Conservation (phyloP, 30 jellyfish, hydroid and myxozoan species). For the Catostylus mosaicus region DNA sequence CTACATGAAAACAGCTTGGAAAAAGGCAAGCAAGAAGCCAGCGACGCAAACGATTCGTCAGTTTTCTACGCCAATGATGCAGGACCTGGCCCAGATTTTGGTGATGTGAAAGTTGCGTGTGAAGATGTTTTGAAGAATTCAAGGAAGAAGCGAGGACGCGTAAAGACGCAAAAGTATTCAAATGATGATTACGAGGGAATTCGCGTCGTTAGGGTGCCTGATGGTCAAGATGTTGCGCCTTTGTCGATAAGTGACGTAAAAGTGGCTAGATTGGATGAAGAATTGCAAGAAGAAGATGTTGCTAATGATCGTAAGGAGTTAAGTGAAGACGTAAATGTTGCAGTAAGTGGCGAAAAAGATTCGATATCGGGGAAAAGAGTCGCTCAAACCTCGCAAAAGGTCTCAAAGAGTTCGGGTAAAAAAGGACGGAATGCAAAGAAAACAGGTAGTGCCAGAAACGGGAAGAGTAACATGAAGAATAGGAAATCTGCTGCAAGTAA, state of each 20-base stretch:
- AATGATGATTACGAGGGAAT: neutral
- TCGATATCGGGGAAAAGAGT: neutral
- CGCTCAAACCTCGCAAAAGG: neutral
- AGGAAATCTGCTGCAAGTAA: neutral
- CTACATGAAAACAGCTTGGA: neutral
- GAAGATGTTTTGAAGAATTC: neutral
- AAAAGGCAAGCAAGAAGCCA: neutral
- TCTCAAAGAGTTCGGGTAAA: neutral
- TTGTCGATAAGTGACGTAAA: neutral
- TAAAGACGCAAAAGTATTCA: neutral
- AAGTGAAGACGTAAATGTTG: neutral
- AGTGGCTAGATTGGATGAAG: neutral
- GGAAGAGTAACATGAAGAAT: neutral
- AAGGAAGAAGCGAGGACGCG: conserved; percentile 5
- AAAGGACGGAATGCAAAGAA: neutral
- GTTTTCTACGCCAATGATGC: neutral
- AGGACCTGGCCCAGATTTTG: neutral
- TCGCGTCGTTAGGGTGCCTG: neutral
- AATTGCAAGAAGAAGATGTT: neutral
- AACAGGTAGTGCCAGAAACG: neutral
- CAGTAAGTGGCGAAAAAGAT: neutral
- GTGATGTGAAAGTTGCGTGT: neutral
- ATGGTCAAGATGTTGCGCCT: neutral
- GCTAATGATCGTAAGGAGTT: neutral
- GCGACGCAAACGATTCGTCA: neutral